Base-by-base conservation (phyloP, 1,140 invertebrate species). In the Ooceraea biroi region DNA sequence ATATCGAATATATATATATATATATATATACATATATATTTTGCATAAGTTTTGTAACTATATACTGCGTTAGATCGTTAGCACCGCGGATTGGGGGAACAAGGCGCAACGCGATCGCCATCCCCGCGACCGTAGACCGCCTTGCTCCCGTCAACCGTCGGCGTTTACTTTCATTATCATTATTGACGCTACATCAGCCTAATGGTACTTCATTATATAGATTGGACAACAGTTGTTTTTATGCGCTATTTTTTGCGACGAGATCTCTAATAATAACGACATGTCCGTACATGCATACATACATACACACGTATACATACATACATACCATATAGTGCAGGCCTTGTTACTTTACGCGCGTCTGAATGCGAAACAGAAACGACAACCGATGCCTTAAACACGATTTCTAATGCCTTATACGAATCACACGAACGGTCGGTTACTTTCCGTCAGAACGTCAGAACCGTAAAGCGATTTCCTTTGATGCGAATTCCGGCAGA, bases 351-450 rank as follows among this genome's bases (percentile, higher is more conserved):
- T 80, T 80, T 69, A 80, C 36, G 76, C 65, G 76, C 36, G 48
- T 69, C 44, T 12, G 65, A 57, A 71, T 71, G 76, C 76, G 76
- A 80, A 71, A 19, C 65, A 80, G 65, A 80, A 80, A 80, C 76
- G 76, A 74, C 71, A 76, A 82, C 55, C 80, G 80, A 61, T 82
- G 80, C 80, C 71, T 82, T 82, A 78, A 66, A 52, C 41, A 82
- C 80, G 61, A 82, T 50, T 73, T 82, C 71, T 74, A 82, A 82
- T 82, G 80, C 71, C 76, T 80, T 80, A 80, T 25, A 50, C 65
- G 50, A 72, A 52, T 41, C 46, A 61, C 46, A 74, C 11, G 55
- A 82, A 82, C 78, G 71, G 27, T 69, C 36, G 48, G 50, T 80
- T 80, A 71, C 36, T 69, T 80, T 57, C 22, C 63, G 41, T 36